Conservation (phyloP, 2,888 invertebrate genomes). For the Plagodis pulveraria region DNA sequence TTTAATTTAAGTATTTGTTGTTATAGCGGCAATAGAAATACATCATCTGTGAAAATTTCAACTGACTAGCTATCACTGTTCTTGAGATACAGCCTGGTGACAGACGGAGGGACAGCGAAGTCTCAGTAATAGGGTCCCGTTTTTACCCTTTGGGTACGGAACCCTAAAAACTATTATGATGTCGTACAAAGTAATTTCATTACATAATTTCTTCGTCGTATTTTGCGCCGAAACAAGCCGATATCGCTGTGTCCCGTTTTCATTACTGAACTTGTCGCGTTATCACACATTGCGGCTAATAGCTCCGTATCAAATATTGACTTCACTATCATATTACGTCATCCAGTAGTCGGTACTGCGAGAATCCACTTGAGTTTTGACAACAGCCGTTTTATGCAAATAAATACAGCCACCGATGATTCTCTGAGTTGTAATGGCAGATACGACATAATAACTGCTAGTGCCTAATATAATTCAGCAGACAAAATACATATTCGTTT, state of each 20-base stretch:
- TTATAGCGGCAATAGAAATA: too few species aligned
- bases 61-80: too few species aligned
- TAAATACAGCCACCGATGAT: constrained; percentile 27
- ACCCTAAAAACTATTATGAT: too few species aligned
- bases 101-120: too few species aligned
- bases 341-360: constrained; percentile 54
- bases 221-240: constrained; percentile 22
- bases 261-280: constrained; percentile 76
- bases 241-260: constrained; percentile 66
- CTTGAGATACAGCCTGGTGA: too few species aligned
- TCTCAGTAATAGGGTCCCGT: too few species aligned
- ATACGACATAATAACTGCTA: neutral
- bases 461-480: neutral
- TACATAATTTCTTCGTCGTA: constrained; percentile 13
- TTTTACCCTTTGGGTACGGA: too few species aligned
- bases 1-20: too few species aligned
- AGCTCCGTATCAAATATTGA: constrained; percentile 80
- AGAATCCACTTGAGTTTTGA: constrained; percentile 44
- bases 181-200: neutral
- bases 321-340: constrained; percentile 77
- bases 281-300: constrained; percentile 71
- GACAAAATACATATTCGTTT: too few species aligned
- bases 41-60: too few species aligned
- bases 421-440: constrained; percentile 5
- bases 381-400: constrained; percentile 46